Evolutionary conservation across 2,113 vertebrate species (phyloP), one percentile per base, ranked within the genome.

Genomic region (Clarias gariepinus): DNA sequence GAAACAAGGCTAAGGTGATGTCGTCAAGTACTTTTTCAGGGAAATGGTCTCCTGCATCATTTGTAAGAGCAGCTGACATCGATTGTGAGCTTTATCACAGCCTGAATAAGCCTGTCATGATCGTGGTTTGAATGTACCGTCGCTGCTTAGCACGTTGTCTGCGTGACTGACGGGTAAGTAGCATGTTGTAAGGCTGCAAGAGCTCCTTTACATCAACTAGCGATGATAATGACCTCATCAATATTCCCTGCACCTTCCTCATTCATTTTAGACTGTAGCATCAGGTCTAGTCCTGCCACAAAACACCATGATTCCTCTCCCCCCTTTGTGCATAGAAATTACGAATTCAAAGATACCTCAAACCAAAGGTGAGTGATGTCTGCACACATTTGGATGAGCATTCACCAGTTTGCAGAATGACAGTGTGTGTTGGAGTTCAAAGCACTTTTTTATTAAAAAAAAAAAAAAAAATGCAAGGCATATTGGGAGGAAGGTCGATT

Each of bases 351-450:
- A 52, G 52, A 52, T 74, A 15, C 71, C 52, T 52, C 71, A 58
- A 30, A 80, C 28, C 19, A 10, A 60, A 21, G 18, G 16, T 33
- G 77, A 80, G 53, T 60, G 76, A 57, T 78, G 52, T 78, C 52
- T 57, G 76, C n/a, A 78, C 52, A 18, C n/a, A 78, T 78, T 78
- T 11, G 53, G 76, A 18, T 78, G 55, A 80, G 18, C 53, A 80
- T 60, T 79, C 28, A 12, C 28, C 47, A 55, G 41, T 47, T 57
- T 57, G n/a, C 28, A 60, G 77, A 80, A 80, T 60, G 77, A 12
- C 55, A 80, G 30, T 11, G 2, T 79, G 55, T 80, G 73, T 76
- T 53, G 23, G 76, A 78, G 25, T 57, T 60, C n/a, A 60, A 33
- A 58, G 30, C 6, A 7, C 0, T 4, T 52, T 74, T n/a, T n/a